Base-by-base conservation (phyloP, 2,797 vertebrate genomes). In the Paedocypris micromegethes region DNA sequence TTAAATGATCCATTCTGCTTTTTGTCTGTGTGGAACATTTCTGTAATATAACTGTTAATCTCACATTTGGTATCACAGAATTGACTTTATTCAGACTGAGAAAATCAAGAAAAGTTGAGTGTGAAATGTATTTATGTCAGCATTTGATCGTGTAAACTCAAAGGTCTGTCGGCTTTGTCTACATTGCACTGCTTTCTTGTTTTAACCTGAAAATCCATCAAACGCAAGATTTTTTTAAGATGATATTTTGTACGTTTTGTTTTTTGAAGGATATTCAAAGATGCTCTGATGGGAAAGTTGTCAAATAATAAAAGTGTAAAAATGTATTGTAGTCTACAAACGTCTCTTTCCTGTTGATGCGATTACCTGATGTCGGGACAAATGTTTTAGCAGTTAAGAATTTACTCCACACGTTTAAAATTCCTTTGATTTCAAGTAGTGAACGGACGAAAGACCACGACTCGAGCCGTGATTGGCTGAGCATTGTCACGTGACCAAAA, bases 221-320 rank as follows among this genome's bases (percentile, higher is more conserved):
- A 65, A 51, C 46, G 52, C 70, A 72, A 68, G 40, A 53, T 66
- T 73, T 76, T 68, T 68, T 70, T 47, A 46, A 64, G 58, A 50
- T 62, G 47, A 75, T 79, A 82, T 89, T 89, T 90, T 89, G 77
- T 87, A 88, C 83, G 85, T 85, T 80, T 81, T 75, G 80, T 49
- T 78, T 76, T 81, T 77, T 72, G 70, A 70, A 72, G 54, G 64
- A 74, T 68, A 51, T 81, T 80, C 77, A 59, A 72, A 63, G 72
- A 51, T 66, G 71, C 46, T 81, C 70, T 83, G 81, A 44, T 62
- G 52, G 60, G 55, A 57, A 57, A 66, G 66, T 56, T 77, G 70
- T 80, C 74, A 74, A 84, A 86, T 86, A 67, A 72, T 87, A 88
- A 87, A 82, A 77, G 70, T 80, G 77, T 68, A 53, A 56, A 74